A percentile compares a stretch with the other conserved stretches of the same genome.
Evolutionary conservation across 2,888 invertebrate genomes (phyloP).

Genomic region (Apocheima hispidaria): DNA sequence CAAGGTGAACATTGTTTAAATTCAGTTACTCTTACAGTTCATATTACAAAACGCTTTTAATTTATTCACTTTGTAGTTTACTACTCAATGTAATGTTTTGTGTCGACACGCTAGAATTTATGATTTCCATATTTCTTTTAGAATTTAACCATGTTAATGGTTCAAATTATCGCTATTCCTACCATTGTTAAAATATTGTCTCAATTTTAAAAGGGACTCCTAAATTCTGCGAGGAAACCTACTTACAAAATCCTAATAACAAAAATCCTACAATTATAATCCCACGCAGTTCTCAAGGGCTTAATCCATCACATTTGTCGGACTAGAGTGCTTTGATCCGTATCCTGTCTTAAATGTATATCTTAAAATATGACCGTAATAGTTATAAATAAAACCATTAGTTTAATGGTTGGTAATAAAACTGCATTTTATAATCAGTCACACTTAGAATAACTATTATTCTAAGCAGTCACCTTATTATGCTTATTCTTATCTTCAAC

Average conservation of each 20-base stretch:
- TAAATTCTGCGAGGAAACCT: not conserved
- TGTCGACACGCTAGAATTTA: constrained; percentile 6
- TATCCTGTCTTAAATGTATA: constrained; percentile 23
- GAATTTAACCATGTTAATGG: not conserved
- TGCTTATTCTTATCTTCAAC: too few species aligned
- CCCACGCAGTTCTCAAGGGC: not conserved
- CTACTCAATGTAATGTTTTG: constrained; percentile 4
- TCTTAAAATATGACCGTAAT: constrained; percentile 5
- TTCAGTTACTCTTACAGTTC: constrained; percentile 33
- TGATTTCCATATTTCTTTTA: not conserved
- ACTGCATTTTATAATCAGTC: not conserved
- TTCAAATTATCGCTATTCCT: not conserved
- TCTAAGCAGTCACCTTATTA: too few species aligned
- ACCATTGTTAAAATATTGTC: not conserved
- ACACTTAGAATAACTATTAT: too few species aligned
- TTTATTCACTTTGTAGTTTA: constrained; percentile 19
- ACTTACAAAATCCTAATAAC: not conserved
- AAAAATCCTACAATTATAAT: not conserved
- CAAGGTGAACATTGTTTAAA: constrained; percentile 46
- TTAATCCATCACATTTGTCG: not conserved
- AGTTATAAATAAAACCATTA: constrained; percentile 22
- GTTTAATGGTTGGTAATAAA: constrained; percentile 16
- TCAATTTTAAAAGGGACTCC: not conserved
- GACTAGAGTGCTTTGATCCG: constrained; percentile 5
- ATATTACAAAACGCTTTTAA: constrained; percentile 29